A percentile compares a stretch with the other conserved stretches of the same genome.
Evolutionary conservation across 2,888 invertebrate genomes (phyloP).

Genomic region (Endotricha flammealis): DNA sequence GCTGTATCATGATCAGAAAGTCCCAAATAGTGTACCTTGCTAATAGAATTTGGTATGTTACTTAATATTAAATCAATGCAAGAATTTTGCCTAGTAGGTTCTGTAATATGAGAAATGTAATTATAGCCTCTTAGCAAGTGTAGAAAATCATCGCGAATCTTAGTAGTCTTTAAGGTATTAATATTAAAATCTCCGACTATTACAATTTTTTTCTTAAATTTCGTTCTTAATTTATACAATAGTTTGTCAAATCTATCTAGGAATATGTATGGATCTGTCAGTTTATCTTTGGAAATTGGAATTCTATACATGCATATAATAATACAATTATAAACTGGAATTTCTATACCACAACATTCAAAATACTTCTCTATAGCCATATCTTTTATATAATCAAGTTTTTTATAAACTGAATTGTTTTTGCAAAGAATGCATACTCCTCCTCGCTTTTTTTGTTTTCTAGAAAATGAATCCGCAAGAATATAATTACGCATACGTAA

Average conservation of each 20-base stretch:
- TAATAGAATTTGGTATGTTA: neutral
- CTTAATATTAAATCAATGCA: constrained; percentile 1
- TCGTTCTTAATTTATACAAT: neutral
- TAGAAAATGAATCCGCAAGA: neutral
- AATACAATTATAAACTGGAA: neutral
- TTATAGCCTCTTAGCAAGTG: neutral
- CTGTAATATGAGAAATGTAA: neutral
- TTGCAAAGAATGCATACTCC: neutral
- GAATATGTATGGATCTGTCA: neutral
- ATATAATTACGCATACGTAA: neutral
- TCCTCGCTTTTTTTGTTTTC: neutral
- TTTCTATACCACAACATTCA: constrained; percentile 2
- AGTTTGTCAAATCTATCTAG: neutral
- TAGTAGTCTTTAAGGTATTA: neutral
- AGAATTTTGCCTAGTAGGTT: constrained; percentile 2
- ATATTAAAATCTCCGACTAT: constrained; percentile 1
- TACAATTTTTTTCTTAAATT: neutral
- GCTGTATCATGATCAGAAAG: constrained; percentile 2
- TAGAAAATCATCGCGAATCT: neutral
- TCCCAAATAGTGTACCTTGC: neutral
- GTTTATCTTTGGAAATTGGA: neutral
- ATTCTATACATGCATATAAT: neutral
- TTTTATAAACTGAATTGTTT: neutral
- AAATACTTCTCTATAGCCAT: neutral
- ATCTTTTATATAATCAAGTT: neutral